Base-by-base conservation (phyloP, 1,140 invertebrate genomes). In the Drosophila eugracilis region DNA sequence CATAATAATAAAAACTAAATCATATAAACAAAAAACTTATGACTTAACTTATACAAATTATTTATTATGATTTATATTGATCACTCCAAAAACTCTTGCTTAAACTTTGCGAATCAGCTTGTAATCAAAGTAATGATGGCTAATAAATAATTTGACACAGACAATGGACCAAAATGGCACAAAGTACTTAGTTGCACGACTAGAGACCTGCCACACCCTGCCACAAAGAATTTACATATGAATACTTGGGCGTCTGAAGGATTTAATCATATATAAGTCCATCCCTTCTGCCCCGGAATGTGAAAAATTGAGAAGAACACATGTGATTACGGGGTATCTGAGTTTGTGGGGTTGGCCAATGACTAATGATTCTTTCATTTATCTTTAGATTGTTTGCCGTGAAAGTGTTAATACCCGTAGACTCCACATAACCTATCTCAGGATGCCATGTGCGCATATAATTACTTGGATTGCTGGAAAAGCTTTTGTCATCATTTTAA, bases 401-500 rank as follows among this genome's bases (percentile, higher is more conserved):
- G 26, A 42, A 74, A 45, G 58, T 75, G 71, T 65, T 75, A 45
- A 57, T 75, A 30, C 44, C n/a, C 21, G 9, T 17, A 39, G 41
- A 34, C 34, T 24, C 63, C 70, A 48, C 55, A 26, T 24, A 48
- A 53, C 54, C 39, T 26, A 26, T 28, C 34, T 41, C n/a, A 26
- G 63, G 45, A 22, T 54, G 58, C 55, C 70, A 75, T 74, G 71
- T 65, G 70, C 41, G 59, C 50, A 74, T 74, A 74, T 74, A 74
- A 74, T 74, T 73, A 74, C 71, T 75, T 49, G 57, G 48, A 65
- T 55, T 34, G 50, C 49, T 45, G 32, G 32, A 66, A 74, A 75
- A 74, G 70, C 71, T 75, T 55, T 75, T 74, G 71, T 75, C 71
- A 75, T 75, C 71, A 50, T 75, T 75, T 75, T 57, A 75, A 75